phyloP scores from a whole-genome alignment of 2,113 vertebrate species.

The Formicarius rufipectus region DNA sequence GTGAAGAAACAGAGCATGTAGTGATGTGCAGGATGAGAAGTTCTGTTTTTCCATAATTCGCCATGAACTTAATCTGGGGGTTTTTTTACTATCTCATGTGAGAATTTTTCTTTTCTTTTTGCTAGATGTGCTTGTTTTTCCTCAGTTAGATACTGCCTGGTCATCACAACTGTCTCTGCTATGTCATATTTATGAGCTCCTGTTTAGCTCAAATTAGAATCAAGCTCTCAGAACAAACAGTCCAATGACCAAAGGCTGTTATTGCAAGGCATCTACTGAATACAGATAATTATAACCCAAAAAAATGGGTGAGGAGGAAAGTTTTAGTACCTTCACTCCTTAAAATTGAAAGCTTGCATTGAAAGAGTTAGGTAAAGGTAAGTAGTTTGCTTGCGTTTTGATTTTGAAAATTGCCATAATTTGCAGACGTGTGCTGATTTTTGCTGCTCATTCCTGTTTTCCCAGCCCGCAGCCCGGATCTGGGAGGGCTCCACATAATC shows the following conservation, averaged over 20 bases:
- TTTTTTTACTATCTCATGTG: constrained; percentile 2
- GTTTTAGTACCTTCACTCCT: constrained; percentile 22
- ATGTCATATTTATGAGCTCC: constrained; percentile 50
- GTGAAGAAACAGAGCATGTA: neutral
- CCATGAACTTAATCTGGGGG: neutral
- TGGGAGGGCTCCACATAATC: neutral
- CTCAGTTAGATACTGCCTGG: constrained; percentile 42
- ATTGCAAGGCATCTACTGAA: constrained; percentile 26
- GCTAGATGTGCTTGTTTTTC: constrained; percentile 4
- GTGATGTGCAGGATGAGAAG: neutral
- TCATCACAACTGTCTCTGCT: constrained; percentile 56
- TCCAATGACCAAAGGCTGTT: constrained; percentile 1
- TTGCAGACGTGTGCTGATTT: neutral
- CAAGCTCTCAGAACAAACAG: constrained; percentile 41
- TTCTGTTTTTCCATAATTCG: neutral
- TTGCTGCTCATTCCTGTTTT: neutral
- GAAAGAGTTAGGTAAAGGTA: constrained; percentile 45
- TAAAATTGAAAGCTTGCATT: neutral
- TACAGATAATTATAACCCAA: constrained; percentile 59
- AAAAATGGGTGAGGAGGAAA: constrained; percentile 45
- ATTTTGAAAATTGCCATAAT: constrained; percentile 8
- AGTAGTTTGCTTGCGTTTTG: constrained; percentile 59
- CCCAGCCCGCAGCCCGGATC: neutral
- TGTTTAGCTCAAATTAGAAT: constrained; percentile 67
- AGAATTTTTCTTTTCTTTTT: neutral